Base-by-base conservation (phyloP, 2,113 vertebrate genomes). In the Pipra filicauda region DNA sequence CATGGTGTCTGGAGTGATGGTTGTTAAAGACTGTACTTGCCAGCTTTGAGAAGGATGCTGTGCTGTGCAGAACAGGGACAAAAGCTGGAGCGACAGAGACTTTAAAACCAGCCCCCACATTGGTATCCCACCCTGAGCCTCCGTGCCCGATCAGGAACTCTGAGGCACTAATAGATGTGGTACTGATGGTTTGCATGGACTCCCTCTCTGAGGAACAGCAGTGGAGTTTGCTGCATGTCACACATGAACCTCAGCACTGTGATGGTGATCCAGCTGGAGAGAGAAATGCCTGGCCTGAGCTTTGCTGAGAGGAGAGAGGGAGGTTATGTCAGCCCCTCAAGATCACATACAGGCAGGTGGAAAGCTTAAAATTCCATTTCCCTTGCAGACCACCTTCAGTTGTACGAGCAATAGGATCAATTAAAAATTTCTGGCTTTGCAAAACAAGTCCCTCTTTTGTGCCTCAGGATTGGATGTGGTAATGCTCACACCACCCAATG, bases 141-240 rank as follows among this genome's bases (percentile, higher is more conserved):
- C 41, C 23, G 31, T 80, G 59, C 76, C 59, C 83, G 33, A 19
- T 31, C 33, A 58, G 14, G 64, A 18, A 8, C 33, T 55, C 10
- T n/a, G 57, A 73, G 49, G 31, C 57, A 37, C 61, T 31, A 5
- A 11, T 20, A 37, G 28, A 2, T 64, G 28, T 27, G 35, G 43
- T n/a, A 10, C 27, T 75, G 26, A 7, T 5, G 31, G 4, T 24
- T 55, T 75, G 28, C 2, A 11, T 2, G 20, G 46, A 21, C 4
- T 21, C 51, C 17, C 21, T 44, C 20, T 39, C 52, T 59, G 49
- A 71, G 52, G 61, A 70, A 0, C 31, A 62, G 66, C 66, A 16
- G 49, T 0, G 2, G 26, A 5, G 39, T 11, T 57, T 80, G 41
- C 55, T 39, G 0, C 0, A 0, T 6, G 33, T n/a, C 43, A 18